phyloP scores from a whole-genome alignment of 2,113 vertebrate species.

The Megaptera novaeangliae region DNA sequence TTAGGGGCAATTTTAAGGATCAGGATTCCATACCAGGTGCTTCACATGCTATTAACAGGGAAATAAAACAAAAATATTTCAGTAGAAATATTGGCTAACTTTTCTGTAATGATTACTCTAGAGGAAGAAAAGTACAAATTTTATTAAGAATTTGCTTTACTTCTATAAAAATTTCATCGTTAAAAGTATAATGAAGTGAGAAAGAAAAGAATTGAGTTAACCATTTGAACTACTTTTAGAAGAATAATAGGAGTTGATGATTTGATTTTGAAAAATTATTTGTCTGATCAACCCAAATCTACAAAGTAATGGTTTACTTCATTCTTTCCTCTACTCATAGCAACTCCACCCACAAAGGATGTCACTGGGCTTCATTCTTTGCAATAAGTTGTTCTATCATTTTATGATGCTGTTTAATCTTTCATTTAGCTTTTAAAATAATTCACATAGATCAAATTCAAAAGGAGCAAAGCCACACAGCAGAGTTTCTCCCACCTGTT shows the following conservation, averaged over 20 bases:
- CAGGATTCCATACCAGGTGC: too few relatives aligned
- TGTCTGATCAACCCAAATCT: neutral
- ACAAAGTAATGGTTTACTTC: accelerated
- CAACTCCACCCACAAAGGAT: too few relatives aligned
- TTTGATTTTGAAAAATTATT: neutral
- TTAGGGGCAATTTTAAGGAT: accelerated
- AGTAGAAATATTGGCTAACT: accelerated
- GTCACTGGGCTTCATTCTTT: accelerated
- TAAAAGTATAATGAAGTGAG: accelerated
- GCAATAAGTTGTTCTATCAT: too few relatives aligned
- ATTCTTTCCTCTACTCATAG: accelerated
- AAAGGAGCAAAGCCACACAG: neutral
- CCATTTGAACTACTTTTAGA: too few relatives aligned
- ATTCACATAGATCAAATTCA: neutral
- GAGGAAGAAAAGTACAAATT: too few relatives aligned
- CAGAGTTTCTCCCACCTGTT: accelerated
- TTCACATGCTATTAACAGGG: accelerated
- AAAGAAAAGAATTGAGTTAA: neutral
- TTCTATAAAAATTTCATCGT: neutral
- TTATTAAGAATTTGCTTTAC: neutral
- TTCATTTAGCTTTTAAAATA: neutral
- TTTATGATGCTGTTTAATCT: neutral
- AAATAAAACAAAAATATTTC: neutral
- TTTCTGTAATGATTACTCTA: accelerated
- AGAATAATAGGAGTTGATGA: accelerated